Evolutionary conservation across 1,140 invertebrate species (phyloP).

Genomic region (Hydropsyche tenuis): DNA sequence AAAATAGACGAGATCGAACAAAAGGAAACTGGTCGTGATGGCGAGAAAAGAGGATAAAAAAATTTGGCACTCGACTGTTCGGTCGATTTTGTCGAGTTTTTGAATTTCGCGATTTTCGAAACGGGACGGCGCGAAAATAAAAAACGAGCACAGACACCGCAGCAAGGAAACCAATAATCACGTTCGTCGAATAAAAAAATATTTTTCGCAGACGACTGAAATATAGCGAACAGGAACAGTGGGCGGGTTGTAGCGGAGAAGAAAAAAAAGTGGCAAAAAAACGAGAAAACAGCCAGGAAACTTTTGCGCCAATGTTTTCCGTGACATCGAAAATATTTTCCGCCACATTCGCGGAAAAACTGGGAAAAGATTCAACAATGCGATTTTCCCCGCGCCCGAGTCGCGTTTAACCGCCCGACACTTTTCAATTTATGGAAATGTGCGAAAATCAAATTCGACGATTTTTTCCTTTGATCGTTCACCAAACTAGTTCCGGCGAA

Average conservation of each 20-base stretch:
- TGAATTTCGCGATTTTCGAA: not conserved
- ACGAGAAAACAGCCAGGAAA: not conserved
- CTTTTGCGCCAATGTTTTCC: constrained; percentile 24
- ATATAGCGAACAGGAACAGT: too few relatives aligned
- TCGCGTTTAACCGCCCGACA: not conserved
- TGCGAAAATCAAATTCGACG: not conserved
- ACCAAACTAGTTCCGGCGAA: too few relatives aligned
- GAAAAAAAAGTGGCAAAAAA: too few relatives aligned
- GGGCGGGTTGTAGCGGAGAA: too few relatives aligned
- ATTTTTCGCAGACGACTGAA: constrained; percentile 6
- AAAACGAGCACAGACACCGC: not conserved
- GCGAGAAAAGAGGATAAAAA: not conserved
- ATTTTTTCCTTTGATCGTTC: not conserved
- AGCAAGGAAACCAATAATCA: constrained; percentile 31
- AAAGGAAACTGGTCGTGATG: too few relatives aligned
- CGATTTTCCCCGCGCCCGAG: not conserved
- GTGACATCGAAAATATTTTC: constrained; percentile 28
- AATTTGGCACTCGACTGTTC: too few relatives aligned
- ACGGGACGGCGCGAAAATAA: not conserved
- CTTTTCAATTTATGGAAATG: not conserved
- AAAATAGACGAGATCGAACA: too few relatives aligned
- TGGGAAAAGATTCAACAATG: constrained; percentile 11
- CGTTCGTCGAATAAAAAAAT: constrained; percentile 34
- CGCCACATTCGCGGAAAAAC: not conserved
- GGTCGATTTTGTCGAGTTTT: constrained; percentile 2